A percentile compares a stretch with the other conserved stretches of the same genome.
Conservation (phyloP, 2,888 invertebrate genomes). For the Diploptera punctata region DNA sequence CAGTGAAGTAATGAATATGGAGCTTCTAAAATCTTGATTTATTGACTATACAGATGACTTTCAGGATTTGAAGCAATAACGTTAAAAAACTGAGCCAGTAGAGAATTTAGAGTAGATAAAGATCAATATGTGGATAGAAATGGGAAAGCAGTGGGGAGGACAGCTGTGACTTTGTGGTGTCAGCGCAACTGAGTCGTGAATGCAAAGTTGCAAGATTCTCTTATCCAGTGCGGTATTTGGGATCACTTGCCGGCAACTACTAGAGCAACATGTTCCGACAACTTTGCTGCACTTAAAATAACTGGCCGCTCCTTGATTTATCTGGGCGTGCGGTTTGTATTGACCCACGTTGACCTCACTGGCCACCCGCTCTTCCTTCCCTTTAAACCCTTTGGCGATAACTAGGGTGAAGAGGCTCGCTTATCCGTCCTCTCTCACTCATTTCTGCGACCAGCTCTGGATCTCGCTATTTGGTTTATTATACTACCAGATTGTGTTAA, state of each 20-base stretch:
- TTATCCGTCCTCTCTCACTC: not conserved
- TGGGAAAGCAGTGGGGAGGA: too few species aligned
- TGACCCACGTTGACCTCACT: constrained; percentile 17
- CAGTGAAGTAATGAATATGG: too few species aligned
- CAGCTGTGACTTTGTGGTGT: too few species aligned
- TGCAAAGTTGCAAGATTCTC: too few species aligned
- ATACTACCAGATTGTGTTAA: not conserved
- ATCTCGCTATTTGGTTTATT: not conserved
- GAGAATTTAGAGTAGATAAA: too few species aligned
- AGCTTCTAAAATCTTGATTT: too few species aligned
- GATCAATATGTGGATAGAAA: too few species aligned
- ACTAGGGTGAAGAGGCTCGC: not conserved
- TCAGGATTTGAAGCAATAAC: too few species aligned
- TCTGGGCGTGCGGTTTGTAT: constrained; percentile 15
- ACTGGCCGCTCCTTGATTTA: constrained; percentile 12
- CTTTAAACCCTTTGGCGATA: not conserved
- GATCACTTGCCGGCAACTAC: not conserved
- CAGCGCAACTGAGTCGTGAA: too few species aligned
- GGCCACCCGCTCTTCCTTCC: not conserved
- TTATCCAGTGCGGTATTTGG: too few species aligned
- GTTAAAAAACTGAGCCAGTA: too few species aligned
- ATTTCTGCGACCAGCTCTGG: not conserved
- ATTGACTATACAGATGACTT: too few species aligned
- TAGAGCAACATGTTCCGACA: constrained; percentile 3
- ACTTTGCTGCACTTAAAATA: constrained; percentile 21